Evolutionary conservation across 2,797 vertebrate species (phyloP), one percentile per base, ranked within the genome.

Genomic region (Threskiornis aethiopicus): DNA sequence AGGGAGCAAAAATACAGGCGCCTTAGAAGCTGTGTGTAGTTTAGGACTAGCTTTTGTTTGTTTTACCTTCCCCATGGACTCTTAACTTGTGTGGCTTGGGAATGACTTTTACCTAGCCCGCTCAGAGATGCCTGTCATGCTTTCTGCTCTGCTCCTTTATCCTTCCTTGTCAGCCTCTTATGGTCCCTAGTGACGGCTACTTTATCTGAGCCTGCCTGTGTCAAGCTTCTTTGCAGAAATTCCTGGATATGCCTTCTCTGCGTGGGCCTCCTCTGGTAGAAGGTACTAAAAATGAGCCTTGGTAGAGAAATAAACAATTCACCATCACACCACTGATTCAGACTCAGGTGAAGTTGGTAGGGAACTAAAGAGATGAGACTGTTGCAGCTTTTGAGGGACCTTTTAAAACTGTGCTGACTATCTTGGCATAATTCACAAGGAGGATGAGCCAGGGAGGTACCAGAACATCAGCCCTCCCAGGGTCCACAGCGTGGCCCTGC

Each of bases 111-210:
- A 41, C 5, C 41, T 65, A 5, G 10, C 0, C 0, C 0, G 0
- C 28, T 44, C 8, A 1, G 72, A 79, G 73, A 44, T 84, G 71
- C 65, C 64, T 66, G 42, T 83, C 83, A 57, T 4, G 22, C 81
- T 89, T 89, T 91, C 75, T 91, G 55, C 55, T 92, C 42, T 62
- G n/a, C 28, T 88, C 33, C 28, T 76, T 86, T 82, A 37, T 72
- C 44, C 65, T 86, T 92, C 47, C 64, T 77, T 72, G 79, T 81
- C 89, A 87, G 59, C 39, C 51, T 65, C 25, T 78, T 1, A 0
- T 77, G 66, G 37, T 64, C 73, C 47, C 52, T 64, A 19, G 25
- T 64, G 93, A 82, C 0, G 0, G 35, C 42, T 79, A 21, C n/a
- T 62, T 78, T 88, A 62, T 51, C 71, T 54, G 57, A 83, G 57